Evolutionary conservation across 2,113 vertebrate genomes (phyloP).

Genomic region (Actinemys pallida): DNA sequence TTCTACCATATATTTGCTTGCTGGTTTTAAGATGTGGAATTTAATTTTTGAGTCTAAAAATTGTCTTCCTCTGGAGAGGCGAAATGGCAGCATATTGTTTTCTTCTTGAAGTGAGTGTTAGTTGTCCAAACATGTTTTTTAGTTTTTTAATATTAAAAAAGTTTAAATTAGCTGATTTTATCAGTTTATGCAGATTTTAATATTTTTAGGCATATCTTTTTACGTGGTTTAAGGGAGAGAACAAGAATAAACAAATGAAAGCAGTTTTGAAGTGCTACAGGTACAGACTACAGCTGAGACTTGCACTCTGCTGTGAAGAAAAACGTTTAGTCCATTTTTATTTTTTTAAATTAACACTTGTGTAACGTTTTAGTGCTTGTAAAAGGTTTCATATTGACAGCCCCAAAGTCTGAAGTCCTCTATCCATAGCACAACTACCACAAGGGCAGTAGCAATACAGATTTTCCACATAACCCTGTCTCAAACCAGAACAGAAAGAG

Average conservation of each 20-base stretch:
- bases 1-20: slow-evolving; percentile 15
- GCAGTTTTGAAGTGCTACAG: background rate
- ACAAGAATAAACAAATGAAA: background rate
- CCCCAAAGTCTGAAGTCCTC: background rate
- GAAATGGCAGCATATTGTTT: background rate
- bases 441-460: background rate
- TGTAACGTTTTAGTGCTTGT: background rate
- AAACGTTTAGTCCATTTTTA: background rate
- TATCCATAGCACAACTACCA: background rate
- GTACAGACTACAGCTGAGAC: background rate
- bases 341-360: background rate
- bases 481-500: background rate
- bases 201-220: background rate
- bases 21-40: slow-evolving; percentile 55
- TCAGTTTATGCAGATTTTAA: background rate
- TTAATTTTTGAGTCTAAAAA: slow-evolving; percentile 25
- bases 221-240: background rate
- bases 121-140: background rate
- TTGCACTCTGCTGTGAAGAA: background rate
- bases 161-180: background rate
- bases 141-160: background rate
- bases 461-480: background rate
- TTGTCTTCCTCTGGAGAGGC: background rate
- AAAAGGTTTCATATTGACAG: background rate
- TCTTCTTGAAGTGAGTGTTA: slow-evolving; percentile 14